Evolutionary conservation across 23 tunicate genomes (phyloP), one percentile per base, ranked within the genome.

Genomic region (Aplidium turbinatum): DNA sequence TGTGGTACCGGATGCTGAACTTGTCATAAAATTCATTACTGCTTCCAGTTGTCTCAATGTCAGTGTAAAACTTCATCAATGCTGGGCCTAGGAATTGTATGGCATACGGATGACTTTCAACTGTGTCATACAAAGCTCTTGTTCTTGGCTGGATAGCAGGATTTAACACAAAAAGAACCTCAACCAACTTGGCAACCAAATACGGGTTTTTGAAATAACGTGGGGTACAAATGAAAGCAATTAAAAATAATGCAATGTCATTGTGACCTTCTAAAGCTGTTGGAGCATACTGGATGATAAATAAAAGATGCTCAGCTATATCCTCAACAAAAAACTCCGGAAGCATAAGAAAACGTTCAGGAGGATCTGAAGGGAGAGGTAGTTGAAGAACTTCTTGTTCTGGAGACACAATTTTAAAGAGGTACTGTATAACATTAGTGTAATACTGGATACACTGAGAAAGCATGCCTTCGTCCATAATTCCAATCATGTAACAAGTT

Each of bases 21-120:
- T 92, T 92, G 77, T 92, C 98, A 39, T 92, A 92, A 77, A 92
- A 92, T 58, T 92, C 98, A 54, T 85, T 92, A 72, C 87, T 79
- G 28, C 83, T 74, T 31, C 98, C 98, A 28, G 98, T 92, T 21
- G 85, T 81, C 38, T 92, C 98, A 38, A 92, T 79, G 55, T 92
- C 98, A 18, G 98, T 79, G 77, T 92, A 92, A 64, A 85, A 92
- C 68, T 92, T 92, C 98, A 92, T 92, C 45, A 92, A 66, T 23
- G 92, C 67, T 6, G 92, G 74, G 19, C 87, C 98, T 22, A 92
- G 61, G 62, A 31, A 33, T 47, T 74, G 52, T 1, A 81, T 55
- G 11, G 98, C 87, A 1, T 72, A 46, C 19, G 92, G 92, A 72
- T 92, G 86, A 50, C 54, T 73, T 50, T 85, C 86, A 42, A 92